These are phyloP conservation scores for Chirona hameri DNA, from an alignment of 2,888 invertebrate genomes.

Conservation along the genomic window DNA sequence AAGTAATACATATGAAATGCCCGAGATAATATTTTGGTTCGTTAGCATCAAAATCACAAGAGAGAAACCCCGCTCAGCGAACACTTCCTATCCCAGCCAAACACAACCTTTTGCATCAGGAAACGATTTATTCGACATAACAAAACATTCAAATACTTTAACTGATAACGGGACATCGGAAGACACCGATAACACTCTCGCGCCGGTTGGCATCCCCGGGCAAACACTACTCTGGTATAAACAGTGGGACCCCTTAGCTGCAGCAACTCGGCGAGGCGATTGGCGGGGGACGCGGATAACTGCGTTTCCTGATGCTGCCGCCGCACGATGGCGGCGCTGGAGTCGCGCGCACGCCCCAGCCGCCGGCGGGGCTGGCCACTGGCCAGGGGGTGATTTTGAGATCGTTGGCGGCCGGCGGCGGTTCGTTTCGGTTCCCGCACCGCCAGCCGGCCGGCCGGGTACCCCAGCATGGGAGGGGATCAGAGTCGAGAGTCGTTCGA, in stretches of 20 bases:
- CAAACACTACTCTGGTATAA: not conserved
- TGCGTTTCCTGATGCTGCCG: not conserved
- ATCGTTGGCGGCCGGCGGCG: not conserved
- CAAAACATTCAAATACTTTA: constrained; percentile 7
- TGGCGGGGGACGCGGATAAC: too few relatives aligned
- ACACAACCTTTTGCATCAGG: not conserved
- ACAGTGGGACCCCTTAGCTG: not conserved
- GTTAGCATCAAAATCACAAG: too few relatives aligned
- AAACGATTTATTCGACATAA: constrained; percentile 8
- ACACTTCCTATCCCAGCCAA: not conserved
- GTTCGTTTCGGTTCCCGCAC: not conserved
- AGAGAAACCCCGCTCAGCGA: too few relatives aligned
- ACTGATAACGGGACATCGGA: not conserved
- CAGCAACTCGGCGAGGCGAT: not conserved
- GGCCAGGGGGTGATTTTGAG: not conserved
- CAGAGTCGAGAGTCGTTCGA: not conserved
- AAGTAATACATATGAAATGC: too few relatives aligned
- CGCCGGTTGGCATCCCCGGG: not conserved
- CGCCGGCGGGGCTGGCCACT: not conserved
- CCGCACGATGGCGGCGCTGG: not conserved
- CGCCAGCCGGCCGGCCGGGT: not conserved
- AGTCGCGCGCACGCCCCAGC: not conserved
- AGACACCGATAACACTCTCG: not conserved
- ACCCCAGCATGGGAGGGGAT: too few relatives aligned
- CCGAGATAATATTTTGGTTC: too few relatives aligned